Evolutionary conservation across 2,888 invertebrate genomes (phyloP).

Genomic region (Microctonus hyperodae): DNA sequence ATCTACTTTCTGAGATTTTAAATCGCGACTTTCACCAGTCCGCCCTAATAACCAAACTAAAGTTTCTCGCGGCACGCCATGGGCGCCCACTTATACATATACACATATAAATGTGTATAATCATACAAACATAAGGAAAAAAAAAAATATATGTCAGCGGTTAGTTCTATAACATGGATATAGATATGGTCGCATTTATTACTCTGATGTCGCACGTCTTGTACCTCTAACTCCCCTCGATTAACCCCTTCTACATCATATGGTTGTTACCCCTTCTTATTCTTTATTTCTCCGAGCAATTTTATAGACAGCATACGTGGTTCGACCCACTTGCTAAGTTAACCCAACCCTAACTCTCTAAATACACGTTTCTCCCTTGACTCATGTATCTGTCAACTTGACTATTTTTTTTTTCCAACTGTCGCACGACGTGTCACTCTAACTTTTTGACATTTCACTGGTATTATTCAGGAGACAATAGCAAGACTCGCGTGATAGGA

Average conservation of each 20-base stretch:
- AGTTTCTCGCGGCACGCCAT: conserved; percentile 25
- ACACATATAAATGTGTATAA: conserved; percentile 7
- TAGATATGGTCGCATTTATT: conserved; percentile 21
- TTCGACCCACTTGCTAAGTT: conserved; percentile 52
- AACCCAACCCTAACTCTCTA: conserved; percentile 25
- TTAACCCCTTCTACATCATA: conserved; percentile 4
- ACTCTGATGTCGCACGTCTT: conserved; percentile 13
- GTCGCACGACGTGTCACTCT: conserved; percentile 17
- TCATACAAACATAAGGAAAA: no score
- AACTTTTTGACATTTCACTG: conserved; percentile 20
- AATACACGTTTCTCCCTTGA: conserved; percentile 19
- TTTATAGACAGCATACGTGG: conserved; percentile 48
- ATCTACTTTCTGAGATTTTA: conserved; percentile 11
- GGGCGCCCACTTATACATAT: conserved; percentile 3
- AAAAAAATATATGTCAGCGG: conserved; percentile 20
- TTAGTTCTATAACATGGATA: neutral
- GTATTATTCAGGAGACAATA: conserved; percentile 8
- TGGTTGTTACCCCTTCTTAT: neutral
- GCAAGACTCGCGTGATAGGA: neutral
- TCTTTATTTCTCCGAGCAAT: conserved; percentile 4
- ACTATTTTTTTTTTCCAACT: conserved; percentile 21
- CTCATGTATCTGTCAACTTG: conserved; percentile 17
- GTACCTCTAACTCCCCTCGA: conserved; percentile 6
- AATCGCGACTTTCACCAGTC: conserved; percentile 15
- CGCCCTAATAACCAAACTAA: conserved; percentile 18